Percentiles rank a stretch among this genome's conserved stretches.
Conservation (phyloP, 2,797 vertebrate genomes). For the Prunella strophiata region DNA sequence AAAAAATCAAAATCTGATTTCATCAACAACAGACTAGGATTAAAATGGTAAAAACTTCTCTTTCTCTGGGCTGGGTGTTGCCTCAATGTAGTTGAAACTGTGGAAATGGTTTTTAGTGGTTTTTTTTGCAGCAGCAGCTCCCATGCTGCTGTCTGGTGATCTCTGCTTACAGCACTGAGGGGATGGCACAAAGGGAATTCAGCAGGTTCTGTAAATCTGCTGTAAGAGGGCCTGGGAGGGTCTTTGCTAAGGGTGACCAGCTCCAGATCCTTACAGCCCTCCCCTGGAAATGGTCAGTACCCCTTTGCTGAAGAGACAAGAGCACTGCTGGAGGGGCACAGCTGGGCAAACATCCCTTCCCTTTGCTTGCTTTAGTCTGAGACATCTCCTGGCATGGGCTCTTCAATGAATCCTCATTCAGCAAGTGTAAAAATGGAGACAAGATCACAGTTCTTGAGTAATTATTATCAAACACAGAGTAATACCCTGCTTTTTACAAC, state of each 20-base stretch:
- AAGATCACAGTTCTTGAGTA: background rate
- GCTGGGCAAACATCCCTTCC: background rate
- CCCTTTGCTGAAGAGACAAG: background rate
- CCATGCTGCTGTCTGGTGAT: background rate
- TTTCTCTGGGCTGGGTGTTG: background rate
- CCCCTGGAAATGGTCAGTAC: background rate
- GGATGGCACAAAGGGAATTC: background rate
- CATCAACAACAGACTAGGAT: background rate
- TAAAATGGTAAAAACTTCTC: background rate
- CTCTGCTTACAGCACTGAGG: background rate
- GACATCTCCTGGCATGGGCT: background rate
- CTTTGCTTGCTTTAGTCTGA: background rate
- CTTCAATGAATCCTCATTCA: background rate
- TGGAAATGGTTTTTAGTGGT: rapidly evolving
- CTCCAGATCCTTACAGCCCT: background rate
- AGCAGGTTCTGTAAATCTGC: background rate
- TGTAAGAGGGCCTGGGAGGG: background rate
- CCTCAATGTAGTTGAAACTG: background rate
- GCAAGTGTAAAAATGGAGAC: background rate
- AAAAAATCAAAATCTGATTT: background rate
- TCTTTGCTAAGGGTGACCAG: background rate
- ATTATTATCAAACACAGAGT: background rate
- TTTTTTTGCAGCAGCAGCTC: background rate
- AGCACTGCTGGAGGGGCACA: background rate
- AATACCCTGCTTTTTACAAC: background rate